Evolutionary conservation across 2,113 vertebrate species (phyloP).

Genomic region (Cricetomys ansorgei): DNA sequence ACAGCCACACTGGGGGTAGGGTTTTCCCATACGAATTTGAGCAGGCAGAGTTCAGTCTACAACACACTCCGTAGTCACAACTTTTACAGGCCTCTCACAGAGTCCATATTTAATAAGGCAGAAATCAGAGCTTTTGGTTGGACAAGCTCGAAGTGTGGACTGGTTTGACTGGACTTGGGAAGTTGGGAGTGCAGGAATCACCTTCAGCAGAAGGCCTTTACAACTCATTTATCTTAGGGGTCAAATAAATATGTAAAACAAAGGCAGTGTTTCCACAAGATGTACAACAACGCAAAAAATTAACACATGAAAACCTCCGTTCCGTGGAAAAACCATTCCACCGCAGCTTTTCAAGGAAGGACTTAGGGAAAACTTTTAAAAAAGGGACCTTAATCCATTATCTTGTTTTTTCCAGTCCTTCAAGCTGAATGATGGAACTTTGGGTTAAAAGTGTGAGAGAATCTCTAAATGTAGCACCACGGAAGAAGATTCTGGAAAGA

Average conservation of each 20-base stretch:
- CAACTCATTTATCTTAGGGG: not conserved
- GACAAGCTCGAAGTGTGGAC: not conserved
- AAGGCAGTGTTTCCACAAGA: not conserved
- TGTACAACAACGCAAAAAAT: not conserved
- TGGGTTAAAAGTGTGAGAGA: not conserved
- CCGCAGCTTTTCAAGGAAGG: not conserved
- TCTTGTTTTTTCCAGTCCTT: not conserved
- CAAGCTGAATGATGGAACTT: not conserved
- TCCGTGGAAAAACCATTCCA: not conserved
- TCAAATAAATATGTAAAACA: not conserved
- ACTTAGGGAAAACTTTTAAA: not conserved
- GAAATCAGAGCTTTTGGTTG: not conserved
- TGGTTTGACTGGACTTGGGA: not conserved
- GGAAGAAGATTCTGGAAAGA: conserved; percentile 12
- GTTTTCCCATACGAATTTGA: not conserved
- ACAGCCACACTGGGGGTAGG: not conserved
- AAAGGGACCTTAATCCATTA: not conserved
- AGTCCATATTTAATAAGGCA: not conserved
- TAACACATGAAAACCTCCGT: not conserved
- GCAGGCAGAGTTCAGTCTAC: not conserved
- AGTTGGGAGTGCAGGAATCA: not conserved
- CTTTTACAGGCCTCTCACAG: not conserved
- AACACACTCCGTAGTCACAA: not conserved
- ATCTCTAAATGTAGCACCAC: not conserved
- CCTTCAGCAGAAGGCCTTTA: not conserved